These are phyloP conservation scores for Muschampia plurimacula DNA, from an alignment of 2,888 invertebrate species.

Conservation along the genomic window DNA sequence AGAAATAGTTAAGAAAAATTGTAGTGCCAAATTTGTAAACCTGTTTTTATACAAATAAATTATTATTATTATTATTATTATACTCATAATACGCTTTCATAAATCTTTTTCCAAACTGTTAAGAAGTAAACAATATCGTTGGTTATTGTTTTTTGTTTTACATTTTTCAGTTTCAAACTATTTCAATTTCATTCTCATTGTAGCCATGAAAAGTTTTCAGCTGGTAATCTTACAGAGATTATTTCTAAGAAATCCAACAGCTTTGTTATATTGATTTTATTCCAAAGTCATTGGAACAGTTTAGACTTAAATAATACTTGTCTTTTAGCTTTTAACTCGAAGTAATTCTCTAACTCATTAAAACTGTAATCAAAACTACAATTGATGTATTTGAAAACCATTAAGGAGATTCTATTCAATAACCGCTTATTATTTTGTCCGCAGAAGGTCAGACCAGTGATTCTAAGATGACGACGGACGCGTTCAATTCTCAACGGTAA, in stretches of 20 bases:
- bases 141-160: no score
- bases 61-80: no score
- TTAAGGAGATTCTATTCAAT: slow-evolving; percentile 18
- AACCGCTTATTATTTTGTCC: slow-evolving; percentile 49
- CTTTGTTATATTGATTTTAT: neutral
- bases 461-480: slow-evolving; percentile 70
- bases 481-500: slow-evolving; percentile 78
- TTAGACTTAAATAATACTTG: neutral
- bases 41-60: no score
- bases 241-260: neutral
- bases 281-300: neutral
- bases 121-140: no score
- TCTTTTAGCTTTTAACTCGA: neutral
- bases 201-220: neutral
- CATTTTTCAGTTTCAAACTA: no score
- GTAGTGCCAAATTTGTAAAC: no score
- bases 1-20: no score
- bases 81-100: no score
- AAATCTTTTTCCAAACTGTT: no score
- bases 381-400: slow-evolving; percentile 32
- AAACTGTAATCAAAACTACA: neutral
- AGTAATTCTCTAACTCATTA: neutral
- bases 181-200: neutral
- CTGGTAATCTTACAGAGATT: neutral
- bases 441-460: slow-evolving; percentile 54